These are phyloP conservation scores for Mus pahari DNA, from an alignment of 2,113 vertebrate species.

Conservation along the genomic window DNA sequence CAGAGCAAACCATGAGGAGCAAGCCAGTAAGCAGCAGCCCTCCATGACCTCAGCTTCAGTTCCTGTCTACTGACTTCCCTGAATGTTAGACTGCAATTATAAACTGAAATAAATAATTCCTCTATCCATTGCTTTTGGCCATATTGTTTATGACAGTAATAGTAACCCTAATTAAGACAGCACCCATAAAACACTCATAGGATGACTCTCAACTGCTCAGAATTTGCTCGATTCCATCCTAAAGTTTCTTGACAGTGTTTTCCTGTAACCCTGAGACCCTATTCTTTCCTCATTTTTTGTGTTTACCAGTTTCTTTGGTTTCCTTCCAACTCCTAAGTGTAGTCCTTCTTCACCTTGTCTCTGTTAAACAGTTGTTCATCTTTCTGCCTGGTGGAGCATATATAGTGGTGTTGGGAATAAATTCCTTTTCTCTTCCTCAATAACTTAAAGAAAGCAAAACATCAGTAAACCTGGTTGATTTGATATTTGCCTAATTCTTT, in stretches of 20 bases:
- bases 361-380: neutral
- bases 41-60: neutral
- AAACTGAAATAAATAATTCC: neutral
- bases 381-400: neutral
- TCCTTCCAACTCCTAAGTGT: neutral
- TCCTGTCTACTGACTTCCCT: neutral
- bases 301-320: neutral
- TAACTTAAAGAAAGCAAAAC: neutral
- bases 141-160: neutral
- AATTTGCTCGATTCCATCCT: neutral
- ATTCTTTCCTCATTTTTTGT: neutral
- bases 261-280: neutral
- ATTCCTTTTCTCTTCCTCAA: neutral
- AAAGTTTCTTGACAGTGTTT: neutral
- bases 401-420: neutral
- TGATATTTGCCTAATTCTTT: slow-evolving; percentile 15
- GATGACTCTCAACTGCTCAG: neutral
- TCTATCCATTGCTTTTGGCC: neutral
- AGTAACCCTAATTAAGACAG: neutral
- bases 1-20: neutral
- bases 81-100: neutral
- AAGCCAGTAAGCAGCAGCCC: neutral
- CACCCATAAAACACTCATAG: neutral
- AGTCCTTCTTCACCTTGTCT: neutral
- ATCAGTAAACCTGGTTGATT: neutral